phyloP scores from a whole-genome alignment of 2,113 vertebrate species.

The Tretioscincus oriximinensis region DNA sequence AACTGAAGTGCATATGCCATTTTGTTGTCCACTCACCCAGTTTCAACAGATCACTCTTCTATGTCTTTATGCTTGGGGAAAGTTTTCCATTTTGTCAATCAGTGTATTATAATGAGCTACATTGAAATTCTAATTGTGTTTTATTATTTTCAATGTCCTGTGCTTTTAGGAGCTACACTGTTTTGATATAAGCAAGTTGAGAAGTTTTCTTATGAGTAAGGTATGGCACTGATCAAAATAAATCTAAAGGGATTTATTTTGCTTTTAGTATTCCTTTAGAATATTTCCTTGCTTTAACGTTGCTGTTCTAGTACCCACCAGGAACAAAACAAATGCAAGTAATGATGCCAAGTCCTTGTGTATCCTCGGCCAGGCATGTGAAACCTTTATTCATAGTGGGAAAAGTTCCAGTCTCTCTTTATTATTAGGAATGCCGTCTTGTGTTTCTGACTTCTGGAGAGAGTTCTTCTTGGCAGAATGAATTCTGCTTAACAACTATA shows the following conservation, averaged over 20 bases:
- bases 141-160: not conserved
- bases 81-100: not conserved
- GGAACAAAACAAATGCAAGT: conserved; percentile 27
- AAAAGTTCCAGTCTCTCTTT: conserved; percentile 48
- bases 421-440: conserved; percentile 23
- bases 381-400: conserved; percentile 37
- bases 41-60: too few relatives aligned
- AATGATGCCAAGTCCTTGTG: conserved; percentile 21
- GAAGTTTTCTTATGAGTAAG: conserved; percentile 22
- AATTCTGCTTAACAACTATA: not conserved
- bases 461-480: not conserved
- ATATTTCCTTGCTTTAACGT: not conserved
- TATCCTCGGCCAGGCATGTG: conserved; percentile 15
- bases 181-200: conserved; percentile 3
- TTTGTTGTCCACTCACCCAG: too few relatives aligned
- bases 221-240: not conserved
- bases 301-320: conserved; percentile 30
- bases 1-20: too few relatives aligned
- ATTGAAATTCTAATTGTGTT: conserved; percentile 19
- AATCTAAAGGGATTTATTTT: not conserved
- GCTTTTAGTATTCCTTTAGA: not conserved
- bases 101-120: not conserved
- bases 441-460: conserved; percentile 1
- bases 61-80: not conserved
- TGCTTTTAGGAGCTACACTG: not conserved